phyloP scores from a whole-genome alignment of 1,140 invertebrate genomes.

The Triops longicaudatus region DNA sequence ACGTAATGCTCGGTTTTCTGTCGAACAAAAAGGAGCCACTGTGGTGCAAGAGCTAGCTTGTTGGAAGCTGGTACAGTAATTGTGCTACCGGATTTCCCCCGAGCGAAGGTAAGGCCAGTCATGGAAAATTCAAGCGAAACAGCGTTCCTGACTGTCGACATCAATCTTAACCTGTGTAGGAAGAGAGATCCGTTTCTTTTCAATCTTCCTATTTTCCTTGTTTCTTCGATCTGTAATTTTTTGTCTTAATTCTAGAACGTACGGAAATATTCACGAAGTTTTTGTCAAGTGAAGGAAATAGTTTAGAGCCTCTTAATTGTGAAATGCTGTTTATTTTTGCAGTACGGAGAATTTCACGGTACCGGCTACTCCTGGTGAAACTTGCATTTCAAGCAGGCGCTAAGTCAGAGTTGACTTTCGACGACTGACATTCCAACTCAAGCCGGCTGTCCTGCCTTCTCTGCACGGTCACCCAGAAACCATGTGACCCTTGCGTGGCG shows the following conservation, averaged over 20 bases:
- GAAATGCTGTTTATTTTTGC: background rate
- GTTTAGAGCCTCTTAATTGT: no score
- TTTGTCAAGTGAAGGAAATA: no score
- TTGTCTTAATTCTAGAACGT: no score
- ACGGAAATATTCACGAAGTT: no score
- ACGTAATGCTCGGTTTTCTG: background rate
- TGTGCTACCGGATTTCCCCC: slow-evolving; percentile 5
- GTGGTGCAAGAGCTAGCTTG: background rate
- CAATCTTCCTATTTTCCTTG: background rate
- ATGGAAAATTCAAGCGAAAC: background rate
- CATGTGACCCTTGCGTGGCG: slow-evolving; percentile 9
- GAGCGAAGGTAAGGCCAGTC: slow-evolving; percentile 13
- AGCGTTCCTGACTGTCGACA: background rate
- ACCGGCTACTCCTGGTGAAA: background rate
- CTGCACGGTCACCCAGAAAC: slow-evolving; percentile 9
- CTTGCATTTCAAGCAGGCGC: background rate
- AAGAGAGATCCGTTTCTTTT: background rate
- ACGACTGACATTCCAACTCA: background rate
- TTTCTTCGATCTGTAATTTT: no score
- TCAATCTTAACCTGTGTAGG: no score
- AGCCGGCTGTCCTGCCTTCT: background rate
- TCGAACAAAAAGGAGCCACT: background rate
- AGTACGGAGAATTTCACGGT: background rate
- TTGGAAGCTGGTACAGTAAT: background rate
- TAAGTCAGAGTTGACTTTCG: background rate